Evolutionary conservation across 2,797 vertebrate genomes (phyloP).

Genomic region (Onychomys arenicola): DNA sequence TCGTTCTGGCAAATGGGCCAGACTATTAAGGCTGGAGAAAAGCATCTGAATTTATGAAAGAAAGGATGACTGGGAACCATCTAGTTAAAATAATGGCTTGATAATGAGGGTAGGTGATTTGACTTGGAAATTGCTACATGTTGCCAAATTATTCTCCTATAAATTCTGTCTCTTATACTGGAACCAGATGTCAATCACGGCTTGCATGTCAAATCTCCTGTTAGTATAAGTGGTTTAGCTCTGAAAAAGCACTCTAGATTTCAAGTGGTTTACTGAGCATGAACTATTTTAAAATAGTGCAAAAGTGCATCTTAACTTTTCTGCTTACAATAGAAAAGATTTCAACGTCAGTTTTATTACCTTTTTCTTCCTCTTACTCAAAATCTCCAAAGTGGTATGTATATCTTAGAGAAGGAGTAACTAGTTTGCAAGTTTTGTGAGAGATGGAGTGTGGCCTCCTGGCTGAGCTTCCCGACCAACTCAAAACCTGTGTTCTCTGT

Average conservation of each 20-base stretch:
- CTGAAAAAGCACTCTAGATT: not conserved
- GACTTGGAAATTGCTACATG: not conserved
- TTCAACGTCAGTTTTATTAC: not conserved
- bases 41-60: not conserved
- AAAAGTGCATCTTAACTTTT: not conserved
- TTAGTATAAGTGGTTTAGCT: not conserved
- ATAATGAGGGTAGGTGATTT: not conserved
- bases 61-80: not conserved
- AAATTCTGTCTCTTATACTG: not conserved
- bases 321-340: not conserved
- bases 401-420: not conserved
- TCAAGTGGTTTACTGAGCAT: not conserved
- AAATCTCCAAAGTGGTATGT: not conserved
- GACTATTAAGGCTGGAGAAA: constrained; percentile 4
- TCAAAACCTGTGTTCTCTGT: not conserved
- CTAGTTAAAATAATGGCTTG: not conserved
- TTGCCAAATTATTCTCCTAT: constrained; percentile 19
- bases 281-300: constrained; percentile 35
- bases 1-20: not conserved
- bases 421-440: not conserved
- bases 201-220: constrained; percentile 17
- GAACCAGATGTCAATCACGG: constrained; percentile 22
- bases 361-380: not conserved
- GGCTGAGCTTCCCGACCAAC: not conserved
- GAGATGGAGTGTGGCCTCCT: not conserved